Base-by-base conservation (phyloP, 1,140 invertebrate species). In the Drosophila athabasca region DNA sequence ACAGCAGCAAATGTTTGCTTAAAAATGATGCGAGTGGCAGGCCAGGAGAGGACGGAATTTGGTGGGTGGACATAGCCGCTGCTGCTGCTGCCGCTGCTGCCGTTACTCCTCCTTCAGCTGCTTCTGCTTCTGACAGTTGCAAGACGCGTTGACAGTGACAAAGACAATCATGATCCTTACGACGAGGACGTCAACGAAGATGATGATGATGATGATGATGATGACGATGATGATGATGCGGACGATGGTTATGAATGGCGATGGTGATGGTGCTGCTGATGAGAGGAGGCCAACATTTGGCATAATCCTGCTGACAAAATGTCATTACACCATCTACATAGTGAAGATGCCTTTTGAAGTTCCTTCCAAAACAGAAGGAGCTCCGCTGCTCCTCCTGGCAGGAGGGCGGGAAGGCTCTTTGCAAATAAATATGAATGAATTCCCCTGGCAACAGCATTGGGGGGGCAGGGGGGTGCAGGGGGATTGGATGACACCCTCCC, bases 91-190 rank as follows among this genome's bases (percentile, higher is more conserved):
- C 6, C 8, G 29, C 29, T 31, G 6, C 29, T 35, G 8, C 31
- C 3, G 8, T 9, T 9, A 9, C 35, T 35, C 9, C 31, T 39
- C 35, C 35, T 3, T 11, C 3, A 13, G 1, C 35, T 22, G 31
- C 17, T 46, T 74, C 43, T 43, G 82, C 62, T 53, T 11, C 62
- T 82, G 82, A 88, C 82, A 85, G 83, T 62, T 85, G 82, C 69
- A 81, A 85, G 82, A 67, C 61, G 55, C 62, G 81, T 76, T 88
- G 82, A 88, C 82, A 87, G 83, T 87, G 83, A 87, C 83, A 82
- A 70, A 88, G 79, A 75, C 66, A 71, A 87, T 87, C 61, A 85
- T 87, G 76, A 83, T 67, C 57, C 58, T 46, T 19, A 44, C 60
- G 55, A 62, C 41, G 51, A 55, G 62, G 48, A 61, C 51, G 50